Evolutionary conservation across 2,113 vertebrate genomes (phyloP), one percentile per base, ranked within the genome.

Genomic region (Misgurnus anguillicaudatus): DNA sequence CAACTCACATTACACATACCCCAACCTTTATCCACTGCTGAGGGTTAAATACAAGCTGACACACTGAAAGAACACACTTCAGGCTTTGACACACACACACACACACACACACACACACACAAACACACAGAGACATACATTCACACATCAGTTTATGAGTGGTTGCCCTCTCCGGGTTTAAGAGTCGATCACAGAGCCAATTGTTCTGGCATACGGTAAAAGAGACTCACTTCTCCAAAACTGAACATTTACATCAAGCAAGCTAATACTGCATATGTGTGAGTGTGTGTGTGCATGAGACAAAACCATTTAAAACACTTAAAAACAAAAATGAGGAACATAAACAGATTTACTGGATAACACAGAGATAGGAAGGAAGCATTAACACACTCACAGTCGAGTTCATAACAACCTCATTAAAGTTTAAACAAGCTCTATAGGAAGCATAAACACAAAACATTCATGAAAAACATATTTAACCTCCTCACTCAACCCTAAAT

Each of bases 1-100:
- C 79, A 62, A 69, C 83, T 76, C 13, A 13, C 9, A 31, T 47
- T 47, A 41, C 86, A 82, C 83, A 89, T 87, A 90, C 89, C 86
- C 75, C 80, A 62, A 38, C 79, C 83, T 89, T 87, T 88, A 86
- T 87, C 19, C 60, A 77, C 80, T 77, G 68, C 39, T 76, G 53
- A 60, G 41, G 38, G 70, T 73, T 80, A 75, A 79, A 85, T 69
- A 63, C 58, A 77, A 16, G 51, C 21, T 57, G 13, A 39, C 53
- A 47, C 62, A 60, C 74, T 45, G 17, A 48, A 38, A 65, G 42
- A 45, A 79, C 76, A 66, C 78, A 76, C 74, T 78, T 55, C 31
- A 69, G 53, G 48, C 31, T 31, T 53, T 13, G 10, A 74, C 36
- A 47, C 57, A 62, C 71, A 55, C 82, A 65, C 77, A 19, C 4